Evolutionary conservation across 2,113 vertebrate genomes (phyloP).

Genomic region (Typhlomys cinereus): DNA sequence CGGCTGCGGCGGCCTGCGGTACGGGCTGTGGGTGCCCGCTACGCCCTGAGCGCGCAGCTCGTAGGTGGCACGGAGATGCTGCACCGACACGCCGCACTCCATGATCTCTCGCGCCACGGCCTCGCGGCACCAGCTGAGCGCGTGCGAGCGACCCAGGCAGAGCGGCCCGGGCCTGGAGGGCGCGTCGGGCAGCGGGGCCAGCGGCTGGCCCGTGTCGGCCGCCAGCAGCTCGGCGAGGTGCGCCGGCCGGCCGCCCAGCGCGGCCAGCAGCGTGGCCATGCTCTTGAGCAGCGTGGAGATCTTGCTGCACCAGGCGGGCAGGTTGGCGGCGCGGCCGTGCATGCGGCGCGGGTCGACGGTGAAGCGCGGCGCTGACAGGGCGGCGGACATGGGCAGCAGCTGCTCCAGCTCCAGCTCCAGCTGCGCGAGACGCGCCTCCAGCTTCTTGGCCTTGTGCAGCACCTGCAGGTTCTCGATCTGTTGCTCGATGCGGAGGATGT

Average conservation of each 20-base stretch:
- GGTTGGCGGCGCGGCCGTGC: slow-evolving; percentile 90
- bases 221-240: slow-evolving; percentile 86
- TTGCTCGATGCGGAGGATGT: slow-evolving; percentile 93
- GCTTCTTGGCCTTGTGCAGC: slow-evolving; percentile 92
- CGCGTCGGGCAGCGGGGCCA: slow-evolving; percentile 61
- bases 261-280: slow-evolving; percentile 89
- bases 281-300: slow-evolving; percentile 90
- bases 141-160: slow-evolving; percentile 89
- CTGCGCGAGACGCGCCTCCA: slow-evolving; percentile 89
- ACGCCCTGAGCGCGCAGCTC: slow-evolving; percentile 85
- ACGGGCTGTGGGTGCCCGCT: slow-evolving; percentile 55
- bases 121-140: slow-evolving; percentile 91
- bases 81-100: slow-evolving; percentile 94
- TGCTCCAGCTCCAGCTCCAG: slow-evolving; percentile 90
- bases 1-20: slow-evolving; percentile 85
- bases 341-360: slow-evolving; percentile 91
- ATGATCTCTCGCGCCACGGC: slow-evolving; percentile 94
- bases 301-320: slow-evolving; percentile 90
- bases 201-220: slow-evolving; percentile 60
- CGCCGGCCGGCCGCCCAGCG: slow-evolving; percentile 87
- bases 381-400: slow-evolving; percentile 87
- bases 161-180: slow-evolving; percentile 34
- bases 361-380: slow-evolving; percentile 87
- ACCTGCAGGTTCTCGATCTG: slow-evolving; percentile 97
- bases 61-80: slow-evolving; percentile 94